A percentile compares a stretch with the other conserved stretches of the same genome.
phyloP scores from a whole-genome alignment of 2,113 vertebrate genomes.

The Ailurus styani region DNA sequence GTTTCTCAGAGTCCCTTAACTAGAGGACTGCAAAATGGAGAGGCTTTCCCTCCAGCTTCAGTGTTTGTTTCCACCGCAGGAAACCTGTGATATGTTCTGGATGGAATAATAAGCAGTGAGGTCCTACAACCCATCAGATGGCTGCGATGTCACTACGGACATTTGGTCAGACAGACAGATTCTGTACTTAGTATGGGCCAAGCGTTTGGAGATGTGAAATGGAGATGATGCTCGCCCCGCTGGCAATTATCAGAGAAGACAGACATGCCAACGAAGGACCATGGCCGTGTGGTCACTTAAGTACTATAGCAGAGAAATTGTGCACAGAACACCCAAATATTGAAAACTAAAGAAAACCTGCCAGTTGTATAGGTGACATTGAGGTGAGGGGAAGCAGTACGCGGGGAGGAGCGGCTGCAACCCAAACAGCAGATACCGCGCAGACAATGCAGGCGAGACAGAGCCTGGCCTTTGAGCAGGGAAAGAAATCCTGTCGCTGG shows the following conservation, averaged over 20 bases:
- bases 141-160: background rate
- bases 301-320: background rate
- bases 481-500: too few relatives aligned
- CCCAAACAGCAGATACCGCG: background rate
- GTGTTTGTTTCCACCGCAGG: background rate
- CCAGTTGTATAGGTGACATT: background rate
- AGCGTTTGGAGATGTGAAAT: background rate
- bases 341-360: background rate
- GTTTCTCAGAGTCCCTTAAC: background rate
- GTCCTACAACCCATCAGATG: background rate
- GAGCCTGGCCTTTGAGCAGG: background rate
- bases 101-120: background rate
- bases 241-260: background rate
- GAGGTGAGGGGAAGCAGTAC: background rate
- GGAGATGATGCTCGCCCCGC: background rate
- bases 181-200: background rate
- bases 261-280: background rate
- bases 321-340: background rate
- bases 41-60: background rate
- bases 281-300: background rate
- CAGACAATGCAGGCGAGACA: background rate
- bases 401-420: background rate
- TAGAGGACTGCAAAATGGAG: background rate
- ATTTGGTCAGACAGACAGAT: background rate
- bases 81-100: background rate